phyloP scores from a whole-genome alignment of 2,888 invertebrate species.

The Muschampia plurimacula region DNA sequence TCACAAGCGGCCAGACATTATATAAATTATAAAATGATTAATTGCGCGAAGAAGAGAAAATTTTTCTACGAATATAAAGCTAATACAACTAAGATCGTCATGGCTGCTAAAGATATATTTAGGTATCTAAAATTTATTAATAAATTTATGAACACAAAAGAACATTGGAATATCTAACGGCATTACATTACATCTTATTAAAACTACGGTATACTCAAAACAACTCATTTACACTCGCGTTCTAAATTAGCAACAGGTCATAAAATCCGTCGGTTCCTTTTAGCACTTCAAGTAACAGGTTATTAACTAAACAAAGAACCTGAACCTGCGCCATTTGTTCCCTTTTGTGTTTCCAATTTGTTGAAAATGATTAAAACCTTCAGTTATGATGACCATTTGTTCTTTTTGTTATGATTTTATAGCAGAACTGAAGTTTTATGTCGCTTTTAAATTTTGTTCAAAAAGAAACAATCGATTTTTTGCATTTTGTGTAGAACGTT shows the following conservation, averaged over 20 bases:
- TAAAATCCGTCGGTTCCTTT: conserved; percentile 72
- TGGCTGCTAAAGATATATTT: too few relatives aligned
- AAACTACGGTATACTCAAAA: not conserved
- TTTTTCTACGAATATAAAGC: too few relatives aligned
- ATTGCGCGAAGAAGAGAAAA: too few relatives aligned
- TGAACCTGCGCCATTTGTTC: conserved; percentile 61
- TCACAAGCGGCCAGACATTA: too few relatives aligned
- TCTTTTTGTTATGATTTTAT: not conserved
- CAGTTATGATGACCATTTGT: not conserved
- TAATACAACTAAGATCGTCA: too few relatives aligned
- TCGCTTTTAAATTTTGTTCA: not conserved
- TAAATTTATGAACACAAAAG: too few relatives aligned
- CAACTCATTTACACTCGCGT: conserved; percentile 44
- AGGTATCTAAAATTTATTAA: too few relatives aligned
- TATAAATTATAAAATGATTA: too few relatives aligned
- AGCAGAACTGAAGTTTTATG: not conserved
- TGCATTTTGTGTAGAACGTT: not conserved
- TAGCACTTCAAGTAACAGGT: conserved; percentile 67
- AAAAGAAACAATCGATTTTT: not conserved
- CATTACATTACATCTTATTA: not conserved
- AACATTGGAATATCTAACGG: not conserved
- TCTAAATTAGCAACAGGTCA: conserved; percentile 66
- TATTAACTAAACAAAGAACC: conserved; percentile 68
- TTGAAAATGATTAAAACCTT: conserved; percentile 21
- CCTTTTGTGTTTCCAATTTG: conserved; percentile 61